These are phyloP conservation scores for Urophycis tenuis DNA, from an alignment of 2,797 vertebrate genomes.

Conservation along the genomic window DNA sequence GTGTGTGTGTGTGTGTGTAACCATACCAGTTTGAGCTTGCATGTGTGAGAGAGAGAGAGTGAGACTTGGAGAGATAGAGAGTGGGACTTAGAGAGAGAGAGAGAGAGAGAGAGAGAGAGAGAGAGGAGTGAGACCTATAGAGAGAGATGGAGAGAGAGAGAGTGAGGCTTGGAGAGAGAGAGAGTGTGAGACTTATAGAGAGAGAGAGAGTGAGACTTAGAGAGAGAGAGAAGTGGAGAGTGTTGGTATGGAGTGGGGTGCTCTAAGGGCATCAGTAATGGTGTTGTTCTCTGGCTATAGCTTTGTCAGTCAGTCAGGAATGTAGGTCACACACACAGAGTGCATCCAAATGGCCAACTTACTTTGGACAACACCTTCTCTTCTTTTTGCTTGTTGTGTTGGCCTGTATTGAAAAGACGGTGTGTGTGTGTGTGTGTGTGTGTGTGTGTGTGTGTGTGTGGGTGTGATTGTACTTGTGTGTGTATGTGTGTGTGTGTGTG, in stretches of 20 bases:
- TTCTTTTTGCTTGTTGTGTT: slow-evolving; percentile 30
- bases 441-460: not conserved
- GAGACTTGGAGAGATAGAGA: no score
- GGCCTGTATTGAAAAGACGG: not conserved
- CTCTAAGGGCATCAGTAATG: slow-evolving; percentile 34
- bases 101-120: not conserved
- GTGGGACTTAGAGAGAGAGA: no score
- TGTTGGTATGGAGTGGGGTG: slow-evolving; percentile 5
- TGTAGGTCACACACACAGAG: slow-evolving; percentile 61
- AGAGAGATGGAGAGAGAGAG: not conserved
- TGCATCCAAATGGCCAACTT: slow-evolving; percentile 52
- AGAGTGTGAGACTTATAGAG: no score
- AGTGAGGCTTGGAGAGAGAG: no score
- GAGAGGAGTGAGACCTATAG: no score
- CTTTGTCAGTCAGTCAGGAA: slow-evolving; percentile 55
- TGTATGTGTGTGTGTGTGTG: not conserved
- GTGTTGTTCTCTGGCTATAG: slow-evolving; percentile 8
- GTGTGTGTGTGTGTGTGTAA: not conserved
- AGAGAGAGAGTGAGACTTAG: no score
- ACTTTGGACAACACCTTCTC: slow-evolving; percentile 40
- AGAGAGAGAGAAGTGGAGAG: not conserved
- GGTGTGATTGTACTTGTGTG: no score
- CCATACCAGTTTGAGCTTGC: not conserved
- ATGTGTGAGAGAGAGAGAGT: not conserved
- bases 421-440: not conserved